Conservation (phyloP, 2,888 invertebrate species). For the Sycophila texana region DNA sequence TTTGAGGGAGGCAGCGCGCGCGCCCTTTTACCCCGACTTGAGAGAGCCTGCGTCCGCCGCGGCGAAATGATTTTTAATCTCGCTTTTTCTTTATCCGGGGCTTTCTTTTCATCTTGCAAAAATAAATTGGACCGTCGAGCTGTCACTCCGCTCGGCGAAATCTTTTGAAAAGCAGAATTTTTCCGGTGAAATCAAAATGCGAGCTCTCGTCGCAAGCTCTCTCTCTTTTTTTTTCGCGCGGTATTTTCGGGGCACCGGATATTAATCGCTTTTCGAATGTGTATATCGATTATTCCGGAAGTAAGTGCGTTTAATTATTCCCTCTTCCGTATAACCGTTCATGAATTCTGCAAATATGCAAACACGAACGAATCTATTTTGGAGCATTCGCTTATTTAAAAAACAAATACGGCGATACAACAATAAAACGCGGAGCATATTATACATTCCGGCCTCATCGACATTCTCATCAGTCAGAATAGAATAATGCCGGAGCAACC, state of each 20-base stretch:
- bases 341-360: slow-evolving; percentile 3
- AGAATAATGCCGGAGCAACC: too few species aligned
- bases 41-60: not conserved
- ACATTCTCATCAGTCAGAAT: too few species aligned
- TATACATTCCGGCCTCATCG: too few species aligned
- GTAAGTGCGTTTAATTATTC: slow-evolving; percentile 19
- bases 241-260: slow-evolving; percentile 6
- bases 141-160: not conserved
- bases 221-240: slow-evolving; percentile 40
- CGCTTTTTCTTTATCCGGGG: slow-evolving; percentile 47
- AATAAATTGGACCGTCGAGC: slow-evolving; percentile 52
- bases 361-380: slow-evolving; percentile 4
- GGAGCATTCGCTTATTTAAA: not conserved
- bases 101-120: slow-evolving; percentile 45
- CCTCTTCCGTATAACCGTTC: slow-evolving; percentile 11
- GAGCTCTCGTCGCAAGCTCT: not conserved
- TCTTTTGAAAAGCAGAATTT: too few species aligned
- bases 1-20: slow-evolving; percentile 1
- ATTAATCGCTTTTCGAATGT: slow-evolving; percentile 34
- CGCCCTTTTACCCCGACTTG: slow-evolving; percentile 19
- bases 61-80: slow-evolving; percentile 51
- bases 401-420: too few species aligned
- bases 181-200: not conserved
- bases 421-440: not conserved
- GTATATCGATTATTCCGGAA: slow-evolving; percentile 18